A percentile compares a stretch with the other conserved stretches of the same genome.
These are phyloP conservation scores for Anoplius nigerrimus DNA, from an alignment of 2,888 invertebrate genomes.

Conservation along the genomic window DNA sequence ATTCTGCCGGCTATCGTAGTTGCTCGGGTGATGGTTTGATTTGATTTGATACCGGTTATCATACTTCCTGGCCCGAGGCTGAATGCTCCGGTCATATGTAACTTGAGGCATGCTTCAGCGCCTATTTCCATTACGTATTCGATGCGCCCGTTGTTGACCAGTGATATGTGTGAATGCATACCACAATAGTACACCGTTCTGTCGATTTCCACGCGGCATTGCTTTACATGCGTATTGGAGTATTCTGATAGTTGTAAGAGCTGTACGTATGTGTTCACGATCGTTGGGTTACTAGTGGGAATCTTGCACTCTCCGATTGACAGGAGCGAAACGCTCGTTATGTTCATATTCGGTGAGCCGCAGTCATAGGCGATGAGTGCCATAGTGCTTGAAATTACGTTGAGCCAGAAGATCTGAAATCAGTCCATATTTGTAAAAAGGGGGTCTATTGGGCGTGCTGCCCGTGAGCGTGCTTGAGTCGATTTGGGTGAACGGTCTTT, in stretches of 20 bases:
- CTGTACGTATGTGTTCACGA: conserved; percentile 6
- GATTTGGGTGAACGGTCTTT: no score
- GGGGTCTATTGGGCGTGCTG: no score
- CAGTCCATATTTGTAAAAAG: no score
- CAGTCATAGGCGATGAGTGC: not conserved
- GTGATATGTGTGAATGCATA: conserved; percentile 26
- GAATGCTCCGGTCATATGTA: not conserved
- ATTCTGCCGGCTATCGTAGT: conserved; percentile 27
- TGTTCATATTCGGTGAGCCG: not conserved
- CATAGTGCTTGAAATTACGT: no score
- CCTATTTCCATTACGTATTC: no score
- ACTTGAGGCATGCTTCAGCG: not conserved
- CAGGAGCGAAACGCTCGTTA: not conserved
- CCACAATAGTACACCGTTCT: conserved; percentile 23
- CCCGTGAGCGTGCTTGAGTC: no score
- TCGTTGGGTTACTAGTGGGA: not conserved
- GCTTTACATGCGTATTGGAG: conserved; percentile 1
- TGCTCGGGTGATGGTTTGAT: not conserved
- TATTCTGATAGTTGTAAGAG: conserved; percentile 29
- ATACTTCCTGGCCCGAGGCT: conserved; percentile 13
- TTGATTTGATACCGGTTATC: not conserved
- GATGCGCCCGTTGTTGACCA: not conserved
- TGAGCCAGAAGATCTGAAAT: no score
- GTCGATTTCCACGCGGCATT: conserved; percentile 32
- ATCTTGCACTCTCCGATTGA: not conserved